These are phyloP conservation scores for Apogon hyalosoma DNA, from an alignment of 2,797 vertebrate genomes.

Conservation along the genomic window DNA sequence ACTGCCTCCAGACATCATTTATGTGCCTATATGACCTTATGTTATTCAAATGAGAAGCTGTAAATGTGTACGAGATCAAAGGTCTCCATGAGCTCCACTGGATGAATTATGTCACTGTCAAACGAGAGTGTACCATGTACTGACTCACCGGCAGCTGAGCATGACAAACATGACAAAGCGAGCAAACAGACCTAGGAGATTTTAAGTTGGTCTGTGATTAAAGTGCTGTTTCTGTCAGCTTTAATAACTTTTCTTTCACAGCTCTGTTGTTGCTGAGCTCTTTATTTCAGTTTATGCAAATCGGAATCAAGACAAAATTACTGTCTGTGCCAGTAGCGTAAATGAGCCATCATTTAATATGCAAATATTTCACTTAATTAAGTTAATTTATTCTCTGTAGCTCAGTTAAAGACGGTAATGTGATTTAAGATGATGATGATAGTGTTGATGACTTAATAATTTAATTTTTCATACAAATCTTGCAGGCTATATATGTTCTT, in stretches of 20 bases:
- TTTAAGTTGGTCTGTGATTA: background rate
- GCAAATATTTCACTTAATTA: background rate
- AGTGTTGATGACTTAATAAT: background rate
- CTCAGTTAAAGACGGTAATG: constrained; percentile 9
- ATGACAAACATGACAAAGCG: constrained; percentile 7
- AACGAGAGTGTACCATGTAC: background rate
- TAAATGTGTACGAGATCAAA: constrained; percentile 26
- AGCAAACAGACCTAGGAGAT: constrained; percentile 5
- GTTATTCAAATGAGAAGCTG: constrained; percentile 28
- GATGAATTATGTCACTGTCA: constrained; percentile 35
- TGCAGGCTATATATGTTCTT: background rate
- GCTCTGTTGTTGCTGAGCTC: background rate
- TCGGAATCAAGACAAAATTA: background rate
- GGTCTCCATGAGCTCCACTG: constrained; percentile 9
- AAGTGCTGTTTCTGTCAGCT: constrained; percentile 6
- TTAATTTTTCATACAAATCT: constrained; percentile 12
- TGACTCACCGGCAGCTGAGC: constrained; percentile 16
- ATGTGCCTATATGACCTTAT: constrained; percentile 24
- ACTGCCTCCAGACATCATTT: constrained; percentile 27
- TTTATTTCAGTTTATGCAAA: constrained; percentile 2
- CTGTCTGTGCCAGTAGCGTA: background rate
- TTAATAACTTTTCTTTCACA: background rate
- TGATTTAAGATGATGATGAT: background rate
- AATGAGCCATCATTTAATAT: background rate
- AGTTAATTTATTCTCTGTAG: background rate